These are phyloP conservation scores for Palythoa heliodiscus DNA, from an alignment of 92 coral and sea anemone genomes.

Conservation along the genomic window DNA sequence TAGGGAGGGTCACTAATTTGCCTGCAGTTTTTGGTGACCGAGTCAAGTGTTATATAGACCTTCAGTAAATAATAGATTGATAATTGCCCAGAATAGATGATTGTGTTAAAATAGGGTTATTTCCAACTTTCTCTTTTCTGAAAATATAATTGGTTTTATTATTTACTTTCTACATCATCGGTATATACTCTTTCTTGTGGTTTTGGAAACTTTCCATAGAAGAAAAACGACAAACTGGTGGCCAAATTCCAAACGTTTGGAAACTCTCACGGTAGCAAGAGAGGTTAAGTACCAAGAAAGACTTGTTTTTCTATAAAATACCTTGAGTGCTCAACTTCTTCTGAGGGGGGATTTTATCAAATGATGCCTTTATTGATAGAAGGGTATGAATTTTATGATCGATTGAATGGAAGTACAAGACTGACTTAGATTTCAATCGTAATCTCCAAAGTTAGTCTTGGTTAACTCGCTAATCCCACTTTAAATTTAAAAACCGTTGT, in stretches of 20 bases:
- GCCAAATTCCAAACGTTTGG: not conserved
- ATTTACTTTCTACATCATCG: not conserved
- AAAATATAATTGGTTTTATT: not conserved
- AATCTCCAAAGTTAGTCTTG: no score
- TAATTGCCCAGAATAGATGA: not conserved
- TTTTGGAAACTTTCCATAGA: not conserved
- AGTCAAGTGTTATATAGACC: no score
- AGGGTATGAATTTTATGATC: no score
- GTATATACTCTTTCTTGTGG: not conserved
- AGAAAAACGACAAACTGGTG: not conserved
- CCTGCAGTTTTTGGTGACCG: no score
- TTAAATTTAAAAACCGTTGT: no score
- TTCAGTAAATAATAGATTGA: not conserved
- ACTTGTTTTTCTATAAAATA: no score
- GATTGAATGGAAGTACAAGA: no score
- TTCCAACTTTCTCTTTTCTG: not conserved
- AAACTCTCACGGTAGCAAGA: not conserved
- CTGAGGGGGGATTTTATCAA: not conserved
- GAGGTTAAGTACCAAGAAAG: not conserved
- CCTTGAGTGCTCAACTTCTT: not conserved
- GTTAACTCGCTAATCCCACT: no score
- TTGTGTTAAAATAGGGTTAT: not conserved
- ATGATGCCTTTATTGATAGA: no score
- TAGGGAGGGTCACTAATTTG: no score
- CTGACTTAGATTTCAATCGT: no score